phyloP scores from a whole-genome alignment of 2,888 invertebrate species.

The Pachydiplax longipennis region DNA sequence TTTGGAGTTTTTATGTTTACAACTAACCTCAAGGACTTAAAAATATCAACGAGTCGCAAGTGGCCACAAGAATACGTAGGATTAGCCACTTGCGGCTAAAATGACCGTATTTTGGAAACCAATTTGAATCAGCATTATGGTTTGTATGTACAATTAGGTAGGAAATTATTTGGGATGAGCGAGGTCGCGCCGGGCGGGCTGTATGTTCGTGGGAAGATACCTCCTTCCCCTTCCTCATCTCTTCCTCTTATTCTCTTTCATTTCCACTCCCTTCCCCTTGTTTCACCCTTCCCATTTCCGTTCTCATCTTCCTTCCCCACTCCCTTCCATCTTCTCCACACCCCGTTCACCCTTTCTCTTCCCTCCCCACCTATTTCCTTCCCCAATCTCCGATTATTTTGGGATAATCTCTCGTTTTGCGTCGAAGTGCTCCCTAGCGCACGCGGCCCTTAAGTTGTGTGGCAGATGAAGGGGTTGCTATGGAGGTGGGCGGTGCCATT shows the following conservation, averaged over 20 bases:
- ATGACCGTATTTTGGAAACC: neutral
- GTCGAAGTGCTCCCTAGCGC: neutral
- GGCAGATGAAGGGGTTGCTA: neutral
- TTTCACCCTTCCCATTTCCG: too few relatives aligned
- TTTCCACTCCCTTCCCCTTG: too few relatives aligned
- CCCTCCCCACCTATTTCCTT: neutral
- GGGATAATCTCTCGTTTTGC: neutral
- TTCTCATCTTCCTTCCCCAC: too few relatives aligned
- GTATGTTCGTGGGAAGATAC: neutral
- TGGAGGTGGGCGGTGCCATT: conserved; percentile 5
- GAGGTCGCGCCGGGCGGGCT: neutral
- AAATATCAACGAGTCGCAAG: too few relatives aligned
- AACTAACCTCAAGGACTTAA: too few relatives aligned
- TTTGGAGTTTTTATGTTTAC: too few relatives aligned
- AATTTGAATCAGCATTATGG: neutral
- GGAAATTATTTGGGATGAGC: neutral
- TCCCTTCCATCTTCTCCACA: too few relatives aligned
- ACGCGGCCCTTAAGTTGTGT: neutral
- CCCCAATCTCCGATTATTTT: neutral
- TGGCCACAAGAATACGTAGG: too few relatives aligned
- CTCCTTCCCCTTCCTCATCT: too few relatives aligned
- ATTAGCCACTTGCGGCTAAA: too few relatives aligned
- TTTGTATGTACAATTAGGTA: neutral
- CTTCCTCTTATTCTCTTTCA: too few relatives aligned
- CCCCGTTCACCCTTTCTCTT: too few relatives aligned